Evolutionary conservation across 2,113 vertebrate genomes (phyloP).

Genomic region (Gorsachius goisagi): DNA sequence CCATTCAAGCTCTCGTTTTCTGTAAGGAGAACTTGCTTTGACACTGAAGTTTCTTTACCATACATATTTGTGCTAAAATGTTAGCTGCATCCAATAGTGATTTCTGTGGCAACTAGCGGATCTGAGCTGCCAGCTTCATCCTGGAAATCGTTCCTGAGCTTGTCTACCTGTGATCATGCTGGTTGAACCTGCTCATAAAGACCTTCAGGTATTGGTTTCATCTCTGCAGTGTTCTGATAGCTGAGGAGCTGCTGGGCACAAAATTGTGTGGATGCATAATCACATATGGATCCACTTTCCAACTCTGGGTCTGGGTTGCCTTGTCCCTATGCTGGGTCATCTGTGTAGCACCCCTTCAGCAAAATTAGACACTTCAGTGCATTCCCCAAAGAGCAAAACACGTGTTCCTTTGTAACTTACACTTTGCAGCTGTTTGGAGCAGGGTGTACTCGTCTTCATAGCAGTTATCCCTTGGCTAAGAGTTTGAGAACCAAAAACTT

Average conservation of each 20-base stretch:
- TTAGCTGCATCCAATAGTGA: background rate
- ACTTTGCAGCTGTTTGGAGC: background rate
- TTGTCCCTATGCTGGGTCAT: background rate
- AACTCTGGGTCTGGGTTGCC: background rate
- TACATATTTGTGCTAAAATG: background rate
- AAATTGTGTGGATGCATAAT: background rate
- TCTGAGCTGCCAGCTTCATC: background rate
- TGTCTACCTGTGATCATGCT: background rate
- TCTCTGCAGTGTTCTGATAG: background rate
- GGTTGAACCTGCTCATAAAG: background rate
- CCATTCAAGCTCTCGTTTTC: background rate
- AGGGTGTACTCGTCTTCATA: background rate
- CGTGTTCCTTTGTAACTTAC: background rate
- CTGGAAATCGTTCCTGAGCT: background rate
- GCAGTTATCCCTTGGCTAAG: background rate
- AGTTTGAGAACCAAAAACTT: background rate
- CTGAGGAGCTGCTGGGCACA: background rate
- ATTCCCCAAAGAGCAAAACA: rapidly evolving
- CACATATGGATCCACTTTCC: background rate
- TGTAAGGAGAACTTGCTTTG: background rate
- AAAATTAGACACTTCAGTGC: background rate
- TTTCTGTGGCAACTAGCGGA: background rate
- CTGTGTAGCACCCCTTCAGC: background rate
- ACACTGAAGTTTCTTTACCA: background rate
- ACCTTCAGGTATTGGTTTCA: background rate